Evolutionary conservation across 2,797 vertebrate species (phyloP), one percentile per base, ranked within the genome.

Genomic region (Mycteria americana): DNA sequence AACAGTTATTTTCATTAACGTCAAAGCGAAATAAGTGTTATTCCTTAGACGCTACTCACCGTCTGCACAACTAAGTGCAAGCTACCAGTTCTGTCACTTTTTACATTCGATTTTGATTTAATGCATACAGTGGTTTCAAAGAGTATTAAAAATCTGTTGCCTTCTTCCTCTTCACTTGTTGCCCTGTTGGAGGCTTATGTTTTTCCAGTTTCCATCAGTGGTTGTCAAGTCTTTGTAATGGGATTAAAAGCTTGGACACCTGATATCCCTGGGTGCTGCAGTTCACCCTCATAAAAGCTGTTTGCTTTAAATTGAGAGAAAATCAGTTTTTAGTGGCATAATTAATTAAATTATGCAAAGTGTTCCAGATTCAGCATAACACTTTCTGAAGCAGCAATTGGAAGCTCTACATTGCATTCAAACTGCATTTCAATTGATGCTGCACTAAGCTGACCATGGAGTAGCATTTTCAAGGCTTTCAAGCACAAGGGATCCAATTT

Each of bases 271-370:
- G 74, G 73, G 80, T 85, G 54, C 91, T 97, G 93, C 93, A 81
- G 77, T 95, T 96, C 92, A 91, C 93, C 67, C 74, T 97, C 54
- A 94, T 93, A 96, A 96, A 95, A 96, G 96, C 83, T 95, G 89
- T 70, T 97, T 93, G 93, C 81, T 95, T 97, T 91, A 97, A 93
- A 97, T 92, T 93, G 88, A 97, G 84, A 82, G 94, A 89, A 96
- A 95, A 93, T 93, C 74, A 95, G 94, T 39, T 95, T 98, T 98
- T 96, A 95, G 86, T 95, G 65, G 85, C 87, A 96, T 90, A 97
- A 95, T 97, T 97, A 95, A 94, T 98, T 95, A 96, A 96, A 97
- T 97, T 96, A 95, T 96, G 97, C 95, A 96, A 96, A 97, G 90
- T 94, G 75, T 95, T 94, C 92, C 84, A 95, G 88, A 95, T 93